Conservation (phyloP, 92 coral and sea anemone species). For the Actinostola sp. region DNA sequence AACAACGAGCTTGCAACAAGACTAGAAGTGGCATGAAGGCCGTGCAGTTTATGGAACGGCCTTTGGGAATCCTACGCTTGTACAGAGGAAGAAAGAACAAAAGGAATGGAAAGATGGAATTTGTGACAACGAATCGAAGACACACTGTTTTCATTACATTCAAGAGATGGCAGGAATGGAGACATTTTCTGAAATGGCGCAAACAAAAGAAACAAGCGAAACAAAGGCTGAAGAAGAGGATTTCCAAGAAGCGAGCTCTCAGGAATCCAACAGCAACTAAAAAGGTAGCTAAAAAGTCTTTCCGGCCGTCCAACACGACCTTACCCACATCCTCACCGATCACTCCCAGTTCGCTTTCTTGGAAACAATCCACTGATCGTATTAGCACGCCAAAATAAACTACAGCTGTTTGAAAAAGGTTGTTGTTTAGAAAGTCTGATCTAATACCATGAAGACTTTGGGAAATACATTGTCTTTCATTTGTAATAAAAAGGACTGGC, state of each 20-base stretch:
- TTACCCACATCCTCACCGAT: not conserved
- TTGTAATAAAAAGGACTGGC: no score
- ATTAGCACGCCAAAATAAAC: not conserved
- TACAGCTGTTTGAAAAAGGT: not conserved
- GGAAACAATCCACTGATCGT: not conserved
- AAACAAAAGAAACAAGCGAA: conserved; percentile 38
- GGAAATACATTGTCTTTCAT: no score
- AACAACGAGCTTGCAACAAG: conserved; percentile 56
- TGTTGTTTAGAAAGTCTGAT: not conserved
- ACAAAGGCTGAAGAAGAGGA: conserved; percentile 4
- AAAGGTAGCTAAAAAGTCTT: conserved; percentile 5
- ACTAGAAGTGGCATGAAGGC: conserved; percentile 64
- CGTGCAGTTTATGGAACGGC: conserved; percentile 90
- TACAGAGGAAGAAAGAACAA: conserved; percentile 61
- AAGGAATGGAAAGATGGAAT: conserved; percentile 37
- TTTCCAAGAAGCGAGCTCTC: not conserved
- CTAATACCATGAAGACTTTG: not conserved
- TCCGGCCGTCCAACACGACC: not conserved
- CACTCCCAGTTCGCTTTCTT: not conserved
- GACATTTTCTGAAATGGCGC: conserved; percentile 59
- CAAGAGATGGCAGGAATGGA: conserved; percentile 81
- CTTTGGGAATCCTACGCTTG: conserved; percentile 59
- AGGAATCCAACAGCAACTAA: conserved; percentile 8
- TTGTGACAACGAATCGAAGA: conserved; percentile 21
- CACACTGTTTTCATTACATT: conserved; percentile 52